Evolutionary conservation across 2,888 invertebrate genomes (phyloP), one percentile per base, ranked within the genome.

Genomic region (Lysandra bellargus): DNA sequence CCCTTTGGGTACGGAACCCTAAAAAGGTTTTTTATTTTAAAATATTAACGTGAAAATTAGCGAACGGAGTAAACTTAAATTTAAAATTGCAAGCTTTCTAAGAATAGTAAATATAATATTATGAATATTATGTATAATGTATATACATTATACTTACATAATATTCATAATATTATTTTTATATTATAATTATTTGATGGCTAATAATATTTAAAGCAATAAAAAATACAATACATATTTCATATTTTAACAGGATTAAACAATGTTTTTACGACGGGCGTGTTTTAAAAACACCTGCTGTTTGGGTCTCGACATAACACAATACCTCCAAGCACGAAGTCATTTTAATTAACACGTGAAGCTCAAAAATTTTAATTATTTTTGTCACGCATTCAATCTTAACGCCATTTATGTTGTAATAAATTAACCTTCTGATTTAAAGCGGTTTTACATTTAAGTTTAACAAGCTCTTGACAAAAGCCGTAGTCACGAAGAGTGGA

Each of bases 301-400:
- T 69, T 69, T 37, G 6, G 69, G 33, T 69, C 5, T 17, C 30
- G 33, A 69, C 69, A 69, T 33, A 17, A 69, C 69, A 69, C 69
- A 37, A 37, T 69, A 6, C 69, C 33, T 4, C 37, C 69, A 69
- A 33, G 69, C 69, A 69, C 69, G 69, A 33, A 69, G 69, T 69
- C 33, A 69, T 69, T 69, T 69, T 69, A 69, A 69, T 69, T 69
- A 69, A 69, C 69, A 69, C 69, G 69, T 69, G 33, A 69, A 12
- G 69, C 17, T 69, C 23, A 61, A 9, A 30, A 64, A 30, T 64
- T 64, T 64, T 9, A 30, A 30, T 64, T 64, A 64, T 64, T 30
- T 64, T 64, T 23, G 64, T 64, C 64, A 64, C 64, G 64, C 64
- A 30, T 30, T 61, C 23, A 61, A 61, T 61, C 23, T 30, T 64